Percentiles rank a stretch among this genome's conserved stretches.
These are phyloP conservation scores for Aphidoletes aphidimyza DNA, from an alignment of 2,888 invertebrate genomes.

Conservation along the genomic window DNA sequence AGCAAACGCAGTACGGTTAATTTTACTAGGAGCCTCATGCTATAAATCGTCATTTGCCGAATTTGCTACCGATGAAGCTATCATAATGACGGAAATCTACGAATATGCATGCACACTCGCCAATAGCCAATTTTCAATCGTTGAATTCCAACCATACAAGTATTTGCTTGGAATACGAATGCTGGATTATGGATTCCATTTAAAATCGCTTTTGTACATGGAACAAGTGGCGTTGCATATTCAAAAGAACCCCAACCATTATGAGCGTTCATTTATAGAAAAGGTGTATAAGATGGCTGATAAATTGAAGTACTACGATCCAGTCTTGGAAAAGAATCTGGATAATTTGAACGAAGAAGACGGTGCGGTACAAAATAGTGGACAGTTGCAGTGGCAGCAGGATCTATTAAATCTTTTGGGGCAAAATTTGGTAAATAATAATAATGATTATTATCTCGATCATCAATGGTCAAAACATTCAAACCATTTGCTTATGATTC, in stretches of 20 bases:
- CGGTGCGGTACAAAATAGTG: conserved; percentile 59
- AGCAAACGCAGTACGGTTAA: conserved; percentile 66
- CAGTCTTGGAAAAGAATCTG: conserved; percentile 64
- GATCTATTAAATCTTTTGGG: conserved; percentile 62
- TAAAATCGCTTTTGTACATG: conserved; percentile 84
- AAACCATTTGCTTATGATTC: too few species aligned
- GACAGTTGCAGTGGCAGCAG: conserved; percentile 65
- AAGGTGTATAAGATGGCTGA: conserved; percentile 69
- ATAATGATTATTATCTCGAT: neutral
- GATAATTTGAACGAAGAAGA: conserved; percentile 63
- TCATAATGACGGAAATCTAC: conserved; percentile 95
- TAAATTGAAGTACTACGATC: conserved; percentile 79
- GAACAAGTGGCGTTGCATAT: conserved; percentile 81
- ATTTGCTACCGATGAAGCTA: conserved; percentile 83
- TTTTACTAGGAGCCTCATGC: conserved; percentile 82
- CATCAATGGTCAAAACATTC: too few species aligned
- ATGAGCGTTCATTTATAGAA: conserved; percentile 69
- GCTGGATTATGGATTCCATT: conserved; percentile 79
- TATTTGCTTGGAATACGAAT: conserved; percentile 82
- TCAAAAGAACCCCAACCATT: conserved; percentile 69
- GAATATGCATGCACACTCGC: conserved; percentile 90
- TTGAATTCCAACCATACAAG: conserved; percentile 86
- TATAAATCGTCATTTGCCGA: conserved; percentile 71
- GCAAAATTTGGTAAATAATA: conserved; percentile 57
- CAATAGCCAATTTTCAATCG: conserved; percentile 77